Evolutionary conservation across 2,888 invertebrate genomes (phyloP).

Genomic region (Agrochola litura): DNA sequence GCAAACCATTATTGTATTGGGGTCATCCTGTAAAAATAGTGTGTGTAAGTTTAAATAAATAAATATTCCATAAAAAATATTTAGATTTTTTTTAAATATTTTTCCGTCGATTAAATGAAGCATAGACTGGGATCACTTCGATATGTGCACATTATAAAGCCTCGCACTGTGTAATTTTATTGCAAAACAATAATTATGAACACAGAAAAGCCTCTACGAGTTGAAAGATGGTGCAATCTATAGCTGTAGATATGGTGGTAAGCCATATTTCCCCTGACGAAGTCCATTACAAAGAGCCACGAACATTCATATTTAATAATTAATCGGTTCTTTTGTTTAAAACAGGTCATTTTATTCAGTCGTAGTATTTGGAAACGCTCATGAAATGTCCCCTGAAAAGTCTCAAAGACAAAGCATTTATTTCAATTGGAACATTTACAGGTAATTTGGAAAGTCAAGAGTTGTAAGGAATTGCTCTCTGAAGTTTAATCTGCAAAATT

Average conservation of each 20-base stretch:
- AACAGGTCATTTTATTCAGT: slow-evolving; percentile 4
- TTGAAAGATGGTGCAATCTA: neutral
- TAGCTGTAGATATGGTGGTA: neutral
- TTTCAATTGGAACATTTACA: slow-evolving; percentile 22
- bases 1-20: too few relatives aligned
- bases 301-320: neutral
- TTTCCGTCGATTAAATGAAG: too few relatives aligned
- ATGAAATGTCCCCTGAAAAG: slow-evolving; percentile 5
- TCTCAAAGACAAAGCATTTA: slow-evolving; percentile 18
- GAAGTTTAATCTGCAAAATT: slow-evolving; percentile 24
- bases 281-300: neutral
- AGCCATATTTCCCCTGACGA: neutral
- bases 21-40: too few relatives aligned
- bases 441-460: slow-evolving; percentile 27
- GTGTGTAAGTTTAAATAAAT: too few relatives aligned
- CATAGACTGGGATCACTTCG: too few relatives aligned
- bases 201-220: neutral
- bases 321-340: slow-evolving; percentile 7
- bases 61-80: too few relatives aligned
- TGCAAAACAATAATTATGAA: neutral
- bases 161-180: too few relatives aligned
- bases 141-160: too few relatives aligned
- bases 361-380: slow-evolving; percentile 4
- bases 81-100: too few relatives aligned
- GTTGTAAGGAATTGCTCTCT: slow-evolving; percentile 11